Percentiles rank a stretch among this genome's conserved stretches.
Evolutionary conservation across 1,140 invertebrate species (phyloP).

Genomic region (Bombus picipes): DNA sequence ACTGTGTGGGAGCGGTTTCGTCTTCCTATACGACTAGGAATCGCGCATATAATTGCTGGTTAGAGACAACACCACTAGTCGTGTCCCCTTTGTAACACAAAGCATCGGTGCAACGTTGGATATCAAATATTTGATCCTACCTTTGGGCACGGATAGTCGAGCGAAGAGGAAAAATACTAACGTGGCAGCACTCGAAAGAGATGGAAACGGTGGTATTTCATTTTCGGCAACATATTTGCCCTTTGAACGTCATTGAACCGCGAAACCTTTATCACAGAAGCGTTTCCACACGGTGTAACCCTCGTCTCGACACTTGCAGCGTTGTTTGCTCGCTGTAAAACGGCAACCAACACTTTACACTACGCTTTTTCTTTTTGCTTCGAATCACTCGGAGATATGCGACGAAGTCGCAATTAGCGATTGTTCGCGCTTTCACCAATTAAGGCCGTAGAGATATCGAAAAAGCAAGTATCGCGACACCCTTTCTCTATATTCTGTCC

Average conservation of each 20-base stretch:
- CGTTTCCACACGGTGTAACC: conserved; percentile 12
- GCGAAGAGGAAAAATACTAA: not conserved
- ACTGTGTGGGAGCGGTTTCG: not conserved
- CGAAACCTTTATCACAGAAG: conserved; percentile 34
- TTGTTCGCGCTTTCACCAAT: conserved; percentile 43
- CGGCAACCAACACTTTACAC: conserved; percentile 33
- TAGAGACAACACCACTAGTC: not conserved
- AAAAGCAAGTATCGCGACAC: conserved; percentile 22
- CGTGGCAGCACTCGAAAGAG: not conserved
- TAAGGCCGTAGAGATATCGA: conserved; percentile 35
- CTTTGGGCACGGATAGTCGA: too few species aligned
- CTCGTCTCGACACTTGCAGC: conserved; percentile 42
- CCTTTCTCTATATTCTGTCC: not conserved
- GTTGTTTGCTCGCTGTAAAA: conserved; percentile 52
- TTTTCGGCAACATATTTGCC: conserved; percentile 26
- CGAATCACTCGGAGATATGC: conserved; percentile 7
- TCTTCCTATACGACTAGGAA: not conserved
- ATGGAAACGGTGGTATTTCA: conserved; percentile 3
- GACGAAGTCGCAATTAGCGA: conserved; percentile 48
- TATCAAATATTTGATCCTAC: not conserved
- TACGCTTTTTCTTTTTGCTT: not conserved
- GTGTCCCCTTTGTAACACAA: not conserved
- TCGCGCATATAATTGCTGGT: not conserved
- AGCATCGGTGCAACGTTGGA: not conserved
- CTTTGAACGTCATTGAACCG: conserved; percentile 59